Evolutionary conservation across 2,888 invertebrate genomes (phyloP).

Genomic region (Smittia sp.): DNA sequence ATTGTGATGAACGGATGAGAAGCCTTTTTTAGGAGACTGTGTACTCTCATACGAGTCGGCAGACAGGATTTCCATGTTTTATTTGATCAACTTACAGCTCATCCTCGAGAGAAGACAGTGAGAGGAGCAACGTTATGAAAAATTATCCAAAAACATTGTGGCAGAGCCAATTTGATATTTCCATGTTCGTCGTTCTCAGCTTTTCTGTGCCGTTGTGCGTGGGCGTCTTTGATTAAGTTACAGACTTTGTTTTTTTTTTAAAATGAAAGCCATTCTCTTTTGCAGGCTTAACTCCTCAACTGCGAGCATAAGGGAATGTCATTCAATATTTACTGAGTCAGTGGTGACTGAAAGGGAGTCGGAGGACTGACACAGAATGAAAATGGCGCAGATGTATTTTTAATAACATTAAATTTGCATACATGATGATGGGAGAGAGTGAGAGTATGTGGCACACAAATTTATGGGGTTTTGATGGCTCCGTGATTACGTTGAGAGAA

Average conservation of each 20-base stretch:
- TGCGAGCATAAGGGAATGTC: background rate
- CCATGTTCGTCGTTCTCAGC: background rate
- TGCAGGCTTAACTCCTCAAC: too few species aligned
- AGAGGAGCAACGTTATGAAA: background rate
- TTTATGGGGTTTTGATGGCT: background rate
- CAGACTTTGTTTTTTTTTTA: too few species aligned
- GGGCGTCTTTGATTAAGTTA: too few species aligned
- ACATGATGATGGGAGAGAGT: slow-evolving; percentile 26
- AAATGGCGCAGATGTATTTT: slow-evolving; percentile 37
- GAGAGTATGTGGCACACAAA: background rate
- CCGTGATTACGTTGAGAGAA: background rate
- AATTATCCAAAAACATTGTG: slow-evolving; percentile 29
- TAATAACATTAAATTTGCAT: slow-evolving; percentile 40
- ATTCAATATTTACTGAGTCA: slow-evolving; percentile 18
- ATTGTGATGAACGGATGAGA: slow-evolving; percentile 31
- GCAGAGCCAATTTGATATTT: slow-evolving; percentile 29
- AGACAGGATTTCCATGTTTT: too few species aligned
- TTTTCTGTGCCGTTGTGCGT: background rate
- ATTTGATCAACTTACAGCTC: too few species aligned
- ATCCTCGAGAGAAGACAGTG: too few species aligned
- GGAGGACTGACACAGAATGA: background rate
- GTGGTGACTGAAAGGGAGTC: background rate
- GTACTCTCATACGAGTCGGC: too few species aligned
- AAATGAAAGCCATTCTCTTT: too few species aligned
- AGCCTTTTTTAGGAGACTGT: background rate